Base-by-base conservation (phyloP, 2,113 vertebrate species). In the Glaucidium brasilianum region DNA sequence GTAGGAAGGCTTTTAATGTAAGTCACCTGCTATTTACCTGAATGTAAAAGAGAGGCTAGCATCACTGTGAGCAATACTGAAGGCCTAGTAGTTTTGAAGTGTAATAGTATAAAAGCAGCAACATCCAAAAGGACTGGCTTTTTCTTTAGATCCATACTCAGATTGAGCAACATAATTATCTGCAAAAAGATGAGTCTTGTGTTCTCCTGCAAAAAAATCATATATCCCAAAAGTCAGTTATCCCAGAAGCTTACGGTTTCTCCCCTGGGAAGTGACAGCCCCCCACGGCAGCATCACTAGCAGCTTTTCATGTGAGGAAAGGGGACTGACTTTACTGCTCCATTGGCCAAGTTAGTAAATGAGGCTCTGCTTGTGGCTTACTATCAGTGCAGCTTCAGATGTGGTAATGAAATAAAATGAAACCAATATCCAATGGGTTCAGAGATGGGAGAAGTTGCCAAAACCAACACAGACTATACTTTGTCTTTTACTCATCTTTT, bases 381-480 rank as follows among this genome's bases (percentile, higher is more conserved):
- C 84, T 88, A 41, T 92, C 84, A 59, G 56, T 39, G 41, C 32
- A 77, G 66, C 82, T 95, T 96, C 77, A 94, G 88, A 94, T 88
- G 66, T 96, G 79, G 74, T 85, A 85, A 85, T 66, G 69, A 89
- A 95, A 75, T 84, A 66, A 94, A 83, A 79, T 72, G 1, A 92
- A 88, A 94, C 72, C 59, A 66, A 49, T 88, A 94, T 59, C 27
- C 43, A 59, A 1, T 55, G 63, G 30, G 19, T 50, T 82, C 58
- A 89, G 43, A 77, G 56, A 85, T 0, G 2, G 17, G 43, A 73
- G 7, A 89, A 73, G 26, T 32, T 87, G 35, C 64, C 50, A 76
- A 92, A 96, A 84, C 0, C 45, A 58, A 50, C 35, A n/a, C 32
- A 79, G 58, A 45, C 20, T 50, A 30, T 35, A 37, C 34, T 77